Evolutionary conservation across 1,140 invertebrate genomes (phyloP), one percentile per base, ranked within the genome.

Genomic region (Drosophila leontia): DNA sequence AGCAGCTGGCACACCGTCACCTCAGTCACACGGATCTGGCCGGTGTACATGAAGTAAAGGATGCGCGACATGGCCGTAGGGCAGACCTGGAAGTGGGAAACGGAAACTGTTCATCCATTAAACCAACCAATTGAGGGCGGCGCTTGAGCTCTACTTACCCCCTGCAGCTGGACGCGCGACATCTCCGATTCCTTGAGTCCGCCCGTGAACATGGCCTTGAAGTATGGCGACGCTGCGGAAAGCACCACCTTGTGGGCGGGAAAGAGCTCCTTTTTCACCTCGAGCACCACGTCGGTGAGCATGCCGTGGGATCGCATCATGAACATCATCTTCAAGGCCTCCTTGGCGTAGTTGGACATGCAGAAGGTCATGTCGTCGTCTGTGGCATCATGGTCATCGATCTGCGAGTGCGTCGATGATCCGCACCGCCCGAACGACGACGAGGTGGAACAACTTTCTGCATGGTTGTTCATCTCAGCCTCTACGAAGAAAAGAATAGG

Each of bases 141-240:
- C 34, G 17, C 44, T 67, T 67, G 59, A 59, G 60, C 55, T 68
- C 8, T 26, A 82, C 92, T 81, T 44, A 98, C 97, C 48, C 97
- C 97, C 90, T 98, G 97, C 32, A 98, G 93, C 72, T 96, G 96
- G 8, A 98, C 96, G 6, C 95, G 94, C 0, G 95, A 95, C 96
- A 97, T 98, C 84, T 97, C 97, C 77, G 96, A 95, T 93, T 98
- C 98, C 82, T 96, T 96, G 70, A 98, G 94, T 2, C 97, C 97
- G 58, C 96, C 96, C 3, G 97, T 97, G 91, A 98, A 98, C 98
- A 99, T 99, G 44, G 98, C 98, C 95, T 98, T 98, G 91, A 99
- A 99, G 93, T 99, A 99, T 3, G 98, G 98, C 94, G 98, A 98
- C 62, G 96, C 97, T 1, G 98, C 97, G 6, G 98, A 98, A 45